Percentiles rank a stretch among this genome's conserved stretches.
phyloP scores from a whole-genome alignment of 2,113 vertebrate species.

The Corythoichthys intestinalis region DNA sequence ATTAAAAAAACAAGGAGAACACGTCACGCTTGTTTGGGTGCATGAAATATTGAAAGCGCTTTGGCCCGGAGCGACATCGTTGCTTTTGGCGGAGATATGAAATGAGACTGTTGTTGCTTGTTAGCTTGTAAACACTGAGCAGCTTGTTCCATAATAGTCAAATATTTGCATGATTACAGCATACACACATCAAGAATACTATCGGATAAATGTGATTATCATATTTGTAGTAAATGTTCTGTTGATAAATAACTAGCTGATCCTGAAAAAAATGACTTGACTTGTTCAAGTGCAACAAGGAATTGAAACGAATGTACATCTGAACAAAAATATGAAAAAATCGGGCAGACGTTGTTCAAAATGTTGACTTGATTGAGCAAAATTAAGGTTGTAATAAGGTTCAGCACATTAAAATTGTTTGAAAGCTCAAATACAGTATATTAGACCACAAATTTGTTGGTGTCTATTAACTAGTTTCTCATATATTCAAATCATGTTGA shows the following conservation, averaged over 20 bases:
- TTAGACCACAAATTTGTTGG: too few relatives aligned
- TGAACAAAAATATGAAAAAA: not conserved
- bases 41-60: conserved; percentile 9
- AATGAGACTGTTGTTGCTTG: conserved; percentile 14
- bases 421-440: too few relatives aligned
- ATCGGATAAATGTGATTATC: not conserved
- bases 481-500: too few relatives aligned
- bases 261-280: too few relatives aligned
- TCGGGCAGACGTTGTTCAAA: too few relatives aligned
- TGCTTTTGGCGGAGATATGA: conserved; percentile 10
- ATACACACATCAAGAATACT: not conserved
- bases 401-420: too few relatives aligned
- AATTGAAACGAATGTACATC: not conserved
- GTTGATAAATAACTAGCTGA: not conserved
- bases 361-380: too few relatives aligned
- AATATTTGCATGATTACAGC: not conserved
- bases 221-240: not conserved
- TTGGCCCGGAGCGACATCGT: conserved; percentile 31
- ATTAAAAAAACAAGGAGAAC: not conserved
- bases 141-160: conserved; percentile 61
- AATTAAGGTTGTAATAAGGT: too few relatives aligned
- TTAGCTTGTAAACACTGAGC: conserved; percentile 42
- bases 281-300: too few relatives aligned
- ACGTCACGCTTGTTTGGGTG: conserved; percentile 34
- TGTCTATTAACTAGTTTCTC: too few relatives aligned